phyloP scores from a whole-genome alignment of 2,797 vertebrate genomes.

The Craterocephalus amniculus region DNA sequence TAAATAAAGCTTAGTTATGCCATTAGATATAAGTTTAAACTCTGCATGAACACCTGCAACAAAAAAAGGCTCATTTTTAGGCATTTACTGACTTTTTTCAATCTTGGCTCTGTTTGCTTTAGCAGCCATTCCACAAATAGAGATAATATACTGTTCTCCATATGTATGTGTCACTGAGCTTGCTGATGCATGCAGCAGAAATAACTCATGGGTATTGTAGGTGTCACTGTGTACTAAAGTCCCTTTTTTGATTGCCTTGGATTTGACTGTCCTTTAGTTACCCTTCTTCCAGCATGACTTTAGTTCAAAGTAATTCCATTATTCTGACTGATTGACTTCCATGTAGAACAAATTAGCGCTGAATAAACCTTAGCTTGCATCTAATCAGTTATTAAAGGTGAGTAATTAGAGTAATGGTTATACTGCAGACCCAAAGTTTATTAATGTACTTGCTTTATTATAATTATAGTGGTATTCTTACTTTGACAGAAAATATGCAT shows the following conservation, averaged over 20 bases:
- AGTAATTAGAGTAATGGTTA: constrained; percentile 22
- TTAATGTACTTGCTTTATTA: background rate
- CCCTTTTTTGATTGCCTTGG: constrained; percentile 11
- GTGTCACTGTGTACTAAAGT: background rate
- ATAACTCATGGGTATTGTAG: background rate
- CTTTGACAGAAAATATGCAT: background rate
- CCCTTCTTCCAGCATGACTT: constrained; percentile 2
- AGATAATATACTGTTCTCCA: constrained; percentile 35
- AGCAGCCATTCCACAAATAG: background rate
- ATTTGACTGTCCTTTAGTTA: constrained; percentile 15
- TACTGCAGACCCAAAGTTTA: background rate
- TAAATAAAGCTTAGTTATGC: background rate
- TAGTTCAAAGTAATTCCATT: background rate
- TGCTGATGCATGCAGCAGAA: constrained; percentile 41
- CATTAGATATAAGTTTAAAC: background rate
- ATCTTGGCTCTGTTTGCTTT: constrained; percentile 1
- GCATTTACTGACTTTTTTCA: background rate
- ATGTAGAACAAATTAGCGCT: constrained; percentile 9
- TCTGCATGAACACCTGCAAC: background rate
- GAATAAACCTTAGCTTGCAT: constrained; percentile 7
- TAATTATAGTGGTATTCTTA: background rate
- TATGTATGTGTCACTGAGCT: constrained; percentile 24
- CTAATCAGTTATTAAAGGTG: constrained; percentile 25
- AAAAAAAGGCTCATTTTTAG: background rate
- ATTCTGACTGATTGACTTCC: background rate